A percentile compares a stretch with the other conserved stretches of the same genome.
phyloP scores from a whole-genome alignment of 2,888 invertebrate species.

The Brachycybe producta region DNA sequence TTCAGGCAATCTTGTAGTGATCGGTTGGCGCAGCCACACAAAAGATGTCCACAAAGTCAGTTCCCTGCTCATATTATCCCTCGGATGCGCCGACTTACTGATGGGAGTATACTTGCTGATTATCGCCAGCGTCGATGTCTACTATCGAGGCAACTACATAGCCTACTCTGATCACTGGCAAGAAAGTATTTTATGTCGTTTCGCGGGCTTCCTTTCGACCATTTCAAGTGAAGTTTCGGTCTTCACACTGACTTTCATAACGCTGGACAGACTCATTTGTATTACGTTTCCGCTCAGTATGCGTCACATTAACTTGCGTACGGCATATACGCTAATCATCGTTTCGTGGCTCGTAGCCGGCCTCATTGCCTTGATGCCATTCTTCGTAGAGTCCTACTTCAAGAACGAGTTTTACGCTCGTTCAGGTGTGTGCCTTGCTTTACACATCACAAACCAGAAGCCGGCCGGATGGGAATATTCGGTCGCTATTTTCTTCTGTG shows the following conservation, averaged over 20 bases:
- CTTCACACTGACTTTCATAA: conserved; percentile 35
- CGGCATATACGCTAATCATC: conserved; percentile 22
- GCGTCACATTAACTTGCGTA: conserved; percentile 24
- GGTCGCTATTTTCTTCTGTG: conserved; percentile 29
- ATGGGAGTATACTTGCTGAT: conserved; percentile 30
- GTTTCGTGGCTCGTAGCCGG: conserved; percentile 27
- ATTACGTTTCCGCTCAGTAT: conserved; percentile 20
- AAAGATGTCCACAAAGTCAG: conserved; percentile 27
- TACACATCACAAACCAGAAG: conserved; percentile 30
- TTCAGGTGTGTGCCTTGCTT: conserved; percentile 31
- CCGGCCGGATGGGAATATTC: conserved; percentile 33
- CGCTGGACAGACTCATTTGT: conserved; percentile 32
- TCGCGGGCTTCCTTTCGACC: conserved; percentile 27
- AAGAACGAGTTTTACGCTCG: conserved; percentile 28
- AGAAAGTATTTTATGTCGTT: conserved; percentile 24
- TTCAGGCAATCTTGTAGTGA: conserved; percentile 26
- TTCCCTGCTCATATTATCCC: conserved; percentile 29
- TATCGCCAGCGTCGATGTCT: conserved; percentile 28
- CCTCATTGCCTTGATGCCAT: conserved; percentile 27
- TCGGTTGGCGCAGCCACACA: conserved; percentile 26
- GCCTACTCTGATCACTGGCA: conserved; percentile 27
- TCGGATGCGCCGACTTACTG: conserved; percentile 28
- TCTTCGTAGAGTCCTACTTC: conserved; percentile 28
- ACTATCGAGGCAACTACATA: conserved; percentile 27
- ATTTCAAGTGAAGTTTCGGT: conserved; percentile 36